These are phyloP conservation scores for Lepus europaeus DNA, from an alignment of 2,113 vertebrate species.

Conservation along the genomic window DNA sequence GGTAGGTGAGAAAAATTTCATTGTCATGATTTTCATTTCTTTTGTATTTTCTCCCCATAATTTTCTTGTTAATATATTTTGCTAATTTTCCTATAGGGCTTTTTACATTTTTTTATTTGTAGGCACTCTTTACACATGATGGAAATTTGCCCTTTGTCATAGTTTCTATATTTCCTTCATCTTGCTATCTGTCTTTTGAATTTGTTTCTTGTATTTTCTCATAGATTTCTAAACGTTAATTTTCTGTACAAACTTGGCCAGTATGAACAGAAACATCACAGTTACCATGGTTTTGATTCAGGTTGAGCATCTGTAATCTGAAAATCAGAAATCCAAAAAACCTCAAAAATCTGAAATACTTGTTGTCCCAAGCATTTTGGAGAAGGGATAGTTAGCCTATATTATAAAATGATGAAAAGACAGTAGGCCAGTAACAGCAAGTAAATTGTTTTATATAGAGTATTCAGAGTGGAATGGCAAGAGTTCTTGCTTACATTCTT, in stretches of 20 bases:
- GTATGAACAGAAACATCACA: conserved; percentile 2
- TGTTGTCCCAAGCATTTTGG: background rate
- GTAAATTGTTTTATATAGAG: background rate
- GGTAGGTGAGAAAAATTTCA: background rate
- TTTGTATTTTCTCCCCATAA: background rate
- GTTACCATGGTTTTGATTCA: background rate
- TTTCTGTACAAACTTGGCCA: background rate
- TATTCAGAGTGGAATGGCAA: background rate
- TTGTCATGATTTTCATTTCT: background rate
- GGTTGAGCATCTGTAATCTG: background rate
- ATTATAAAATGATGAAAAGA: conserved; percentile 39
- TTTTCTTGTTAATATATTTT: background rate
- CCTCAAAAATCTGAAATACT: background rate
- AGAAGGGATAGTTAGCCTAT: background rate
- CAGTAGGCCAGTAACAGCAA: background rate
- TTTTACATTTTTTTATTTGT: conserved; percentile 34
- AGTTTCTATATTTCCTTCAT: background rate
- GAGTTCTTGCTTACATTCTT: background rate
- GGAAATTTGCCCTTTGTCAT: conserved; percentile 44
- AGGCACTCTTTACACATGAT: background rate
- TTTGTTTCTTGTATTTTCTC: conserved; percentile 22
- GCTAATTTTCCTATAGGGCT: background rate
- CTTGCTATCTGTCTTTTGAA: conserved; percentile 17
- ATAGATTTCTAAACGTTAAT: background rate
- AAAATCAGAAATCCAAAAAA: background rate